phyloP scores from a whole-genome alignment of 2,113 vertebrate genomes.

The Sapayoa aenigma region DNA sequence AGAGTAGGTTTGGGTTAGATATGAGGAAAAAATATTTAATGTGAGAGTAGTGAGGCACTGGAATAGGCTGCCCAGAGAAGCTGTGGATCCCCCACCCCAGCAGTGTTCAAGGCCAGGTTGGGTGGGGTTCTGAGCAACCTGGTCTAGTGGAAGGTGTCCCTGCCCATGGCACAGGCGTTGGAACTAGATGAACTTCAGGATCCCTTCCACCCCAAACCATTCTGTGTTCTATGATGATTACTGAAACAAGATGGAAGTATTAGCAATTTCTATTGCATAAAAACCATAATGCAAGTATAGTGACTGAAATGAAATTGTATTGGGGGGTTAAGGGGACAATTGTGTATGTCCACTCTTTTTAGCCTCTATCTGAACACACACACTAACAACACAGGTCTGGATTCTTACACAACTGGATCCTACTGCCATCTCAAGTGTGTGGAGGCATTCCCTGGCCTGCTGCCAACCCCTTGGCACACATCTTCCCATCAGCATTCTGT shows the following conservation, averaged over 20 bases:
- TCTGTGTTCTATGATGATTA: neutral
- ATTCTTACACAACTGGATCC: neutral
- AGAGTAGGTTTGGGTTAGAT: neutral
- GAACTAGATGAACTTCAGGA: neutral
- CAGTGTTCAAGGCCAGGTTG: neutral
- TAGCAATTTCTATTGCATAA: neutral
- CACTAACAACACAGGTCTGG: neutral
- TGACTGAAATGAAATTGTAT: rapidly evolving
- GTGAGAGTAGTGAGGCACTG: neutral
- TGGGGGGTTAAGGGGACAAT: rapidly evolving
- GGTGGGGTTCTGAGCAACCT: neutral
- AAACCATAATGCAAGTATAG: neutral
- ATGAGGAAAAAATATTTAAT: neutral
- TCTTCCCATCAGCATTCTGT: neutral
- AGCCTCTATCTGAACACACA: neutral
- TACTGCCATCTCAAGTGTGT: neutral
- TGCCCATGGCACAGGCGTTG: rapidly evolving
- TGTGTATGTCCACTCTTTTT: neutral
- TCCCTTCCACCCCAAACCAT: neutral
- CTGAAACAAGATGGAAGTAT: neutral
- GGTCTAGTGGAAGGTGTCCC: neutral
- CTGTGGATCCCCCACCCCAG: no score
- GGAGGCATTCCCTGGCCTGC: neutral
- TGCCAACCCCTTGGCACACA: neutral
- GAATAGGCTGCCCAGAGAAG: neutral